Evolutionary conservation across 1,140 invertebrate genomes (phyloP), one percentile per base, ranked within the genome.

Genomic region (Drosophila bifasciata): DNA sequence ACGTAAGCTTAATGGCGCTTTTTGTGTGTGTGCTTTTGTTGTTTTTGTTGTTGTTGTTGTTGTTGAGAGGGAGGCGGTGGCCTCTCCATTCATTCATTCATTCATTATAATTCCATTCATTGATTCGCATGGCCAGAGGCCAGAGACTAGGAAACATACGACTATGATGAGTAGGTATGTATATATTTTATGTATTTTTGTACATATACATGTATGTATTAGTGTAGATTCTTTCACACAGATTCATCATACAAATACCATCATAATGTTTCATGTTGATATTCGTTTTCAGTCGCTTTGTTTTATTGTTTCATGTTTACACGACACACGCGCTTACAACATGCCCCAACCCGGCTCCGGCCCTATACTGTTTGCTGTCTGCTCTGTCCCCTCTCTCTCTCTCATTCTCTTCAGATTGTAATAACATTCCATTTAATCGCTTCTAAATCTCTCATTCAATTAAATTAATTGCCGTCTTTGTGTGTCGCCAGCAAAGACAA

Each of bases 381-480:
- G n/a, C n/a, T n/a, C 21, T 21, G 13, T 21, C 15, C 21, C 1
- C n/a, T 28, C 8, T 23, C 39, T 13, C 3, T 19, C 17, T 6
- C 36, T 5, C 7, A 3, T 4, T 0, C 1, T 15, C 41, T 67
- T 17, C 43, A 51, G 25, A 70, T 21, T 50, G 51, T 61, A 56
- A 32, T 59, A 16, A 23, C 53, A 45, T 36, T 17, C 21, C 25
- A 15, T 73, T 55, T 79, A 84, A 85, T 85, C 80, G 57, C 67
- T 46, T 40, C 57, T 55, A 63, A 85, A 86, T 86, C 80, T 86
- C 64, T 60, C 58, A 71, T 71, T 86, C 73, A 86, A 86, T 86
- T 86, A 75, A 86, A 77, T 75, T 80, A 77, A 80, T 86, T 77
- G 76, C 60, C 64, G 41, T 62, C 66, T 61, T 67, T 48, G 66